Evolutionary conservation across 2,888 invertebrate species (phyloP), one percentile per base, ranked within the genome.

Genomic region (Melangyna quadrimaculata): DNA sequence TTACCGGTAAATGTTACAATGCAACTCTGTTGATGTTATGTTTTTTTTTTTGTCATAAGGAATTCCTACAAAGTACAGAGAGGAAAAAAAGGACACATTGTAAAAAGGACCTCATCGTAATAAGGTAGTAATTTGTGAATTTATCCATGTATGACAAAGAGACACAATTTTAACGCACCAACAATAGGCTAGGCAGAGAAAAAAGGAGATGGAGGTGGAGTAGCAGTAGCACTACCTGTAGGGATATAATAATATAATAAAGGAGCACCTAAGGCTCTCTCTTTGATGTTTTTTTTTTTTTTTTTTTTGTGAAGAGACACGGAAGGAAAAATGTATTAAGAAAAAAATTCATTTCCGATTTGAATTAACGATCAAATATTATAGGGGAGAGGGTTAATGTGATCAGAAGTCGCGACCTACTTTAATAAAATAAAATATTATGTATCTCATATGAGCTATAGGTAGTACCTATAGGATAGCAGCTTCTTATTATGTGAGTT

Each of bases 141-240:
- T 84, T 88, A 88, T 78, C 87, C 89, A 88, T 79, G 87, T 88
- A 87, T 88, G 89, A 89, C 88, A 87, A 88, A 87, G 75, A 86
- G 86, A 86, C 86, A 86, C 78, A 80, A 77, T 86, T 86, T 81
- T 59, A 65, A 74, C 71, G 82, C 55, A 82, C 45, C 70, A 78
- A 74, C 79, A 63, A 69, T 55, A 32, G 55, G 9, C 8, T 17
- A 7, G 12, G 12, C 5, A 43, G 17, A 37, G n/a, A n/a, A n/a
- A n/a, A n/a, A n/a, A 55, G 43, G 40, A 55, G 40, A n/a, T n/a
- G n/a, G 35, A 77, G 65, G 77, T 55, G 84, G 71, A 72, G 72
- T 35, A 45, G 75, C 10, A 67, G 57, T 19, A 7, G 59, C 27
- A 9, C 17, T 53, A 55, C 40, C 53, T 70, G 70, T 53, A 35